phyloP scores from a whole-genome alignment of 2,888 invertebrate species.

The Clepsis dumicolana region DNA sequence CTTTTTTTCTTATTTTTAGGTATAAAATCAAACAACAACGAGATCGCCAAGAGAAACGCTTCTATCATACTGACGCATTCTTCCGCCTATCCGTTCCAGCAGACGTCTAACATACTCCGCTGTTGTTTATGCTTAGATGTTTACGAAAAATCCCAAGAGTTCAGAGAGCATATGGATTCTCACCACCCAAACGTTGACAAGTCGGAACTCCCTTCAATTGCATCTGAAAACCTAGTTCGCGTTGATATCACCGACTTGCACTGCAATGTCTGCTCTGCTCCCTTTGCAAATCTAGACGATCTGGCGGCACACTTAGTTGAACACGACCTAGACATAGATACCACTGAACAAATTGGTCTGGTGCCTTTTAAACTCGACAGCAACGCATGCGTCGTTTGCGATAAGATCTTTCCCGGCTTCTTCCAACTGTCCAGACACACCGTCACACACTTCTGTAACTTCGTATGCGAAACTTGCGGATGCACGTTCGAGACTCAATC shows the following conservation, averaged over 20 bases:
- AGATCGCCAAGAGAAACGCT: slow-evolving; percentile 29
- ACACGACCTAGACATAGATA: slow-evolving; percentile 25
- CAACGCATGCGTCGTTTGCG: slow-evolving; percentile 31
- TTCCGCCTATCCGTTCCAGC: slow-evolving; percentile 42
- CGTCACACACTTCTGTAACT: slow-evolving; percentile 25
- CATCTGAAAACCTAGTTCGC: background rate
- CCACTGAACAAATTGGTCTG: slow-evolving; percentile 1
- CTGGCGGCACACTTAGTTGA: slow-evolving; percentile 29
- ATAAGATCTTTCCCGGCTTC: slow-evolving; percentile 14
- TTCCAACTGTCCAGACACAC: slow-evolving; percentile 28
- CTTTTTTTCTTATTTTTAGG: slow-evolving; percentile 30
- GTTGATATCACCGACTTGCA: slow-evolving; percentile 28
- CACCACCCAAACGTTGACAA: slow-evolving; percentile 28
- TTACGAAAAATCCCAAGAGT: slow-evolving; percentile 23
- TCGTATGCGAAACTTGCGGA: slow-evolving; percentile 39
- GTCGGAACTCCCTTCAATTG: background rate
- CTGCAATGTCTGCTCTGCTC: slow-evolving; percentile 30
- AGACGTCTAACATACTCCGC: slow-evolving; percentile 5
- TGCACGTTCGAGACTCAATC: slow-evolving; percentile 25
- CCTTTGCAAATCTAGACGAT: slow-evolving; percentile 13
- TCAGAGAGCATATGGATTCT: slow-evolving; percentile 34
- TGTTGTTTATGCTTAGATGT: slow-evolving; percentile 38
- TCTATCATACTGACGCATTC: slow-evolving; percentile 39
- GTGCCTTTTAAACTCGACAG: slow-evolving; percentile 28
- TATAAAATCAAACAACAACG: slow-evolving; percentile 12